Base-by-base conservation (phyloP, 64 coral and sea anemone species). In the Catalaphyllia jardinei region DNA sequence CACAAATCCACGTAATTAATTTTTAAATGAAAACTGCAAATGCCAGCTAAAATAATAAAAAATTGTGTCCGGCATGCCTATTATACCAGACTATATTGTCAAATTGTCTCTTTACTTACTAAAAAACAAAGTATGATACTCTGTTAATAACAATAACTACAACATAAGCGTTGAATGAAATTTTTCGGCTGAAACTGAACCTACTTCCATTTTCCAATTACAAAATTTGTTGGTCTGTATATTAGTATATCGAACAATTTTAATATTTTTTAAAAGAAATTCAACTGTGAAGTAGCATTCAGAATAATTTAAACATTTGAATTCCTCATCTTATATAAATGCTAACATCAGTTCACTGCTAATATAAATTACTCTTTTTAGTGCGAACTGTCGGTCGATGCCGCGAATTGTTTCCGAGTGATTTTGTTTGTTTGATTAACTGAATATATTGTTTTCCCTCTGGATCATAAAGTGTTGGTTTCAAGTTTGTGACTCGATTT, bases 361-460 rank as follows among this genome's bases (percentile, higher is more conserved):
- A 65, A 65, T 83, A 83, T 83, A 39, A 83, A 83, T 83, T 65
- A 65, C 60, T 83, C 31, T 77, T 77, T 83, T 60, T 65, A 42
- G 22, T 69, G 4, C 65, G 65, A 9, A 69, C 10, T 69, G 22
- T 69, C 25, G 22, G 4, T n/a, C 22, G 4, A 25, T 69, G 24
- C 54, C 54, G 54, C 54, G 54, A 57, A 57, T 16, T 57, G 54
- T 57, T 57, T 57, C n/a, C 10, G 25, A 69, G 22, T 25, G n/a
- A 27, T 79, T 29, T 79, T 15, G 51, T 79, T 51, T 59, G 31
- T 29, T 79, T 79, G 15, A 79, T 60, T 60, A 33, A 62, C 24
- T 61, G 7, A 61, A 52, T 55, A 79, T 27, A 57, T 27, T 55
- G 42, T 46, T 57, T 77, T 77, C 31, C 19, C 46, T 79, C 55